Percentiles rank a stretch among this genome's conserved stretches.
phyloP scores from a whole-genome alignment of 2,888 invertebrate genomes.

The Scaptomyza flava region DNA sequence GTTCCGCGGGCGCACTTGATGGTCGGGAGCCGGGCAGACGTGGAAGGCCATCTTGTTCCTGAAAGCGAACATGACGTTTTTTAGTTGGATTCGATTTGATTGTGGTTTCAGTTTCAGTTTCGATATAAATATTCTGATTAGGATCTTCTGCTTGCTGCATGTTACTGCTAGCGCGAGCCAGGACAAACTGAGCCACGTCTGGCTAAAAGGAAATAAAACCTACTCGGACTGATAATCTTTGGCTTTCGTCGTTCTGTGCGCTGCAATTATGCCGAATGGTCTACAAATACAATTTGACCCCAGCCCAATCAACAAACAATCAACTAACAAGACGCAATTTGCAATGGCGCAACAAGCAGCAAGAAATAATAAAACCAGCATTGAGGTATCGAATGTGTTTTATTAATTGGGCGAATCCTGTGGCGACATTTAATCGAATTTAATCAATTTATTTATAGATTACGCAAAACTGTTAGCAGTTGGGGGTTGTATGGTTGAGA shows the following conservation, averaged over 20 bases:
- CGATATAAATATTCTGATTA: slow-evolving; percentile 3
- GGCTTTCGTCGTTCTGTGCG: slow-evolving; percentile 13
- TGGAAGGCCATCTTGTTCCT: slow-evolving; percentile 82
- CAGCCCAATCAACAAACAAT: slow-evolving; percentile 20
- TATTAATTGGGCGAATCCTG: slow-evolving; percentile 58
- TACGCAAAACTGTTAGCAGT: slow-evolving; percentile 43
- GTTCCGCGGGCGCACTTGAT: slow-evolving; percentile 84
- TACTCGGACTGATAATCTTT: slow-evolving; percentile 36
- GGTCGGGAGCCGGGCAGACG: slow-evolving; percentile 82
- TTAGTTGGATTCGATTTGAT: slow-evolving; percentile 39
- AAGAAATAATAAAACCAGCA: slow-evolving; percentile 21
- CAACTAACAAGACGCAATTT: slow-evolving; percentile 52
- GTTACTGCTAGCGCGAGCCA: slow-evolving; percentile 46
- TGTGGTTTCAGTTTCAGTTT: slow-evolving; percentile 5
- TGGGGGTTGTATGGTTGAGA: slow-evolving; percentile 15
- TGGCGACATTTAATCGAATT: slow-evolving; percentile 62
- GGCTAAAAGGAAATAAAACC: background rate
- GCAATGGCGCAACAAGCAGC: slow-evolving; percentile 35
- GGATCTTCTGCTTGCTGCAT: slow-evolving; percentile 47
- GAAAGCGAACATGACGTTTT: slow-evolving; percentile 74
- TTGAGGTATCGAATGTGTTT: slow-evolving; percentile 47
- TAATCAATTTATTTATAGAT: slow-evolving; percentile 73
- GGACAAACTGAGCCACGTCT: slow-evolving; percentile 41
- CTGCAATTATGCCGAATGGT: slow-evolving; percentile 78
- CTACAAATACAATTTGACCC: slow-evolving; percentile 72